Evolutionary conservation across 2,113 vertebrate species (phyloP), one percentile per base, ranked within the genome.

Genomic region (Promerops cafer): DNA sequence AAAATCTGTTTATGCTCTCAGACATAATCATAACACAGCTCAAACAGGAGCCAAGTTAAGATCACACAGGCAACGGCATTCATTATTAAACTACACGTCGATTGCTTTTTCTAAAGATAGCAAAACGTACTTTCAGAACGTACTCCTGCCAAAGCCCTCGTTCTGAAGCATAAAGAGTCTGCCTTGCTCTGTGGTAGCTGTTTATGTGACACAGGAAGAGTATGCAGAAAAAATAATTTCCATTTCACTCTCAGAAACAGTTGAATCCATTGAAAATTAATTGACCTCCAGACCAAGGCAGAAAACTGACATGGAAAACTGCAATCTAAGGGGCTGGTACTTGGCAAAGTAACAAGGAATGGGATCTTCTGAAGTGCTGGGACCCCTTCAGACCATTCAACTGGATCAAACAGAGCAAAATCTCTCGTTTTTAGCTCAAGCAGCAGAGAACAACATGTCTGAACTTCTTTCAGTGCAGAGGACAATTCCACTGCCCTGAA

Each of bases 81-180:
- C 85, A 90, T 95, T 94, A 95, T 85, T 93, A 93, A 96, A 94
- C 71, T 82, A 42, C 83, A 91, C 24, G 82, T 88, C 45, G 60
- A 85, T 35, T 74, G 60, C 40, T 95, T 95, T 69, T 80, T 70
- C 93, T 93, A 88, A 91, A 96, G 85, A 95, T 59, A 96, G 89
- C 65, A 87, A 72, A 93, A 74, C 2, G 17, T 20, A 42, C 47
- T 80, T 80, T 22, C 70, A 61, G 28, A 66, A 81, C 15, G 28
- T 4, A 30, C n/a, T 75, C 31, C 82, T 88, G 90, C 90, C 83
- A 72, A 93, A 83, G 35, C 11, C 66, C 70, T 83, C 56, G 2
- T n/a, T 78, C 72, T 44, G 37, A 92, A 80, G 71, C 76, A 86
- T 24, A 74, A 77, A 76, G 86, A 44, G 27, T 42, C 54, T 70